Evolutionary conservation across 2,888 invertebrate species (phyloP).

Genomic region (Gymnoscelis rufifasciata): DNA sequence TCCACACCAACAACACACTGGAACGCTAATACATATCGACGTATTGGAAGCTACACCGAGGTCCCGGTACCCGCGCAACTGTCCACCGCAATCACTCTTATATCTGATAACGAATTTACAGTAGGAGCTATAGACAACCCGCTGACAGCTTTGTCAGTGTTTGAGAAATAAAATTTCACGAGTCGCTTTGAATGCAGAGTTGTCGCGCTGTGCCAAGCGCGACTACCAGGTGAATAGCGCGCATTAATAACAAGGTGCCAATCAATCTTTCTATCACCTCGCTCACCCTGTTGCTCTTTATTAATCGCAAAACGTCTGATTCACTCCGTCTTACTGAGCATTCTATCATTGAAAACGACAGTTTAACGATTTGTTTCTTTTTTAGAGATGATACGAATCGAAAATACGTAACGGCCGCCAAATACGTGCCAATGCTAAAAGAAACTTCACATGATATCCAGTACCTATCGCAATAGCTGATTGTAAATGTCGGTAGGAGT

Average conservation of each 20-base stretch:
- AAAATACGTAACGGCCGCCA: conserved; percentile 9
- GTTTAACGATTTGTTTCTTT: conserved; percentile 34
- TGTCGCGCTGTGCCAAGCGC: conserved; percentile 49
- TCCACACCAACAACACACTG: conserved; percentile 18
- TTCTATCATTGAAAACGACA: conserved; percentile 38
- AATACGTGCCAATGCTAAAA: conserved; percentile 14
- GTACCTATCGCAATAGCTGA: background rate
- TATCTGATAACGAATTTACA: conserved; percentile 7
- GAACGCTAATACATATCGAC: conserved; percentile 26
- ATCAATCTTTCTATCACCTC: conserved; percentile 58
- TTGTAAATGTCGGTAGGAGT: conserved; percentile 8
- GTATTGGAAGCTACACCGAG: conserved; percentile 24
- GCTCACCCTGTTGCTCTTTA: conserved; percentile 51
- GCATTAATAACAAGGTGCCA: conserved; percentile 52
- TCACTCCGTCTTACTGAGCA: conserved; percentile 40
- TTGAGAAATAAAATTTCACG: conserved; percentile 46
- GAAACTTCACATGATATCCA: conserved; percentile 10
- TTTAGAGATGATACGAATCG: conserved; percentile 18
- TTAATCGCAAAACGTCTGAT: conserved; percentile 43
- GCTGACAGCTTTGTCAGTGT: conserved; percentile 31
- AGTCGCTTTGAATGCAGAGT: conserved; percentile 48
- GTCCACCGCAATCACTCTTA: conserved; percentile 9
- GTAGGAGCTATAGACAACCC: conserved; percentile 18
- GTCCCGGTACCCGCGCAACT: conserved; percentile 8
- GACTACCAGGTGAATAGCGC: conserved; percentile 51